phyloP scores from a whole-genome alignment of 2,113 vertebrate genomes.

The Lampris incognitus region DNA sequence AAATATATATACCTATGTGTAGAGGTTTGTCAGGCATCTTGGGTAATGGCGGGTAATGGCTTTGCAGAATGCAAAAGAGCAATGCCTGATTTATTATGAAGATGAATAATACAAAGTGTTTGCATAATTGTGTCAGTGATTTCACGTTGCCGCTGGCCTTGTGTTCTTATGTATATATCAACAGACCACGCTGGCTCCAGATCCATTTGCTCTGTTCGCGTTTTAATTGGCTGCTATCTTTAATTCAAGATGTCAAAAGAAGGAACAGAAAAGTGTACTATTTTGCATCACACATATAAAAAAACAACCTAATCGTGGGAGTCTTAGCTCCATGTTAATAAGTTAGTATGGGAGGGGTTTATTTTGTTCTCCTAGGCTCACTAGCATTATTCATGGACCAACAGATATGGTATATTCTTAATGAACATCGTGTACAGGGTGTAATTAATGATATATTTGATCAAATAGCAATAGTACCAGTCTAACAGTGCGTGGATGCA shows the following conservation, averaged over 20 bases:
- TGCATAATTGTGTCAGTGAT: constrained; percentile 52
- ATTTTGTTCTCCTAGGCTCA: constrained; percentile 2
- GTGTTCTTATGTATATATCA: constrained; percentile 48
- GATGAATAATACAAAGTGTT: constrained; percentile 52
- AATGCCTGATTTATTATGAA: constrained; percentile 29
- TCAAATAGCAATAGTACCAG: constrained; percentile 20
- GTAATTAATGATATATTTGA: constrained; percentile 45
- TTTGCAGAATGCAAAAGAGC: constrained; percentile 32
- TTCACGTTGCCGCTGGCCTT: constrained; percentile 50
- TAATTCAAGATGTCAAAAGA: constrained; percentile 35
- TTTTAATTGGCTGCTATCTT: constrained; percentile 38
- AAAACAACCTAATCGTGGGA: constrained; percentile 17
- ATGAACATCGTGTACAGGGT: constrained; percentile 36
- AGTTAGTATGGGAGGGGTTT: constrained; percentile 5
- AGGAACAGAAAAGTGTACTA: constrained; percentile 21
- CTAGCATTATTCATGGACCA: constrained; percentile 29
- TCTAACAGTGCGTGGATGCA: constrained; percentile 12
- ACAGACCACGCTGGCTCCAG: constrained; percentile 42
- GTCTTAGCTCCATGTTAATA: constrained; percentile 17
- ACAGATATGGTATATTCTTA: constrained; percentile 12
- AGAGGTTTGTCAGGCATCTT: background rate
- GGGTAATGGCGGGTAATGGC: constrained; percentile 14
- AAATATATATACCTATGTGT: background rate
- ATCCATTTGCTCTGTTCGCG: constrained; percentile 35
- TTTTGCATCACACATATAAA: constrained; percentile 29